Percentiles rank a stretch among this genome's conserved stretches.
These are phyloP conservation scores for Lumbricus terrestris DNA, from an alignment of 2,888 invertebrate genomes.

Conservation along the genomic window DNA sequence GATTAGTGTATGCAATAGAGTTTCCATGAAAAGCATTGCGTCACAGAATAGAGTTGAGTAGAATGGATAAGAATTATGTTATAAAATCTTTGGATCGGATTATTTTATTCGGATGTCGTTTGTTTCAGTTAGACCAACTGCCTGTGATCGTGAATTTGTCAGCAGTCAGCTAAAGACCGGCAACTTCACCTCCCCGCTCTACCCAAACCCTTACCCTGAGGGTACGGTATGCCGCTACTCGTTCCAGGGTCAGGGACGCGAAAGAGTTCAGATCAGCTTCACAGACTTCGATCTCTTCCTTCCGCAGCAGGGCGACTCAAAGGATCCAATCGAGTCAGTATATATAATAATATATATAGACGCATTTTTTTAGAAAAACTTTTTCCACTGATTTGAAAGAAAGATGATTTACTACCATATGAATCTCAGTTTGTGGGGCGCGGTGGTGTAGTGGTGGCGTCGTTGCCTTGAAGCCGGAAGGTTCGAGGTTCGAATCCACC, in stretches of 20 bases:
- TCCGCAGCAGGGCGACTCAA: constrained; percentile 27
- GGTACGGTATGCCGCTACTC: constrained; percentile 77
- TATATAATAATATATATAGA: too few relatives aligned
- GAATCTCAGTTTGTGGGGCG: too few relatives aligned
- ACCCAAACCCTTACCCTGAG: constrained; percentile 73
- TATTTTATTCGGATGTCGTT: background rate
- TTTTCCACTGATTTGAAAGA: background rate
- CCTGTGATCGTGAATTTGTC: constrained; percentile 44
- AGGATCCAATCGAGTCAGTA: background rate
- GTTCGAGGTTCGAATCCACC: too few relatives aligned
- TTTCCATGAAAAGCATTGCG: too few relatives aligned
- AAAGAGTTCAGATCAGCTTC: constrained; percentile 78
- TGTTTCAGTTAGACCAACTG: constrained; percentile 25
- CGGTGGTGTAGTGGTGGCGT: too few relatives aligned
- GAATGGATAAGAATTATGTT: background rate
- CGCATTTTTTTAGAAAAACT: background rate
- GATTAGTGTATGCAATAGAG: too few relatives aligned
- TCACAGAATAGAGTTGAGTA: too few relatives aligned
- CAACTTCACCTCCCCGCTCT: constrained; percentile 79
- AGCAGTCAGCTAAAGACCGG: constrained; percentile 60
- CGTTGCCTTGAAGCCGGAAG: too few relatives aligned
- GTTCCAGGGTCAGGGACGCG: constrained; percentile 73
- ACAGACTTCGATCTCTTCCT: constrained; percentile 48
- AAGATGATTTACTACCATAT: too few relatives aligned
- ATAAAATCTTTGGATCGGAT: background rate